phyloP scores from a whole-genome alignment of 2,888 invertebrate genomes.

The Himalopsyche tibetana region DNA sequence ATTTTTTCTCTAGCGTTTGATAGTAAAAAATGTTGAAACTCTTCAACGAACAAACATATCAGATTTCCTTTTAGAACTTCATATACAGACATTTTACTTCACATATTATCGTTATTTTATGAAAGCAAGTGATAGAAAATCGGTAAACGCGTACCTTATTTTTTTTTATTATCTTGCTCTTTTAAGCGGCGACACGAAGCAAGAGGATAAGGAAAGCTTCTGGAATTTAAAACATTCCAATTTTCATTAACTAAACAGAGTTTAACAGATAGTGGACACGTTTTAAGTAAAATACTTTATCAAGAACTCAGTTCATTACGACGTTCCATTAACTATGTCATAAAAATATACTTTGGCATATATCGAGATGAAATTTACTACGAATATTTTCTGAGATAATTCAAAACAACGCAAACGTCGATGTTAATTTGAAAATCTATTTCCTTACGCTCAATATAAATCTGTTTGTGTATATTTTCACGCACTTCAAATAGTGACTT shows the following conservation, averaged over 20 bases:
- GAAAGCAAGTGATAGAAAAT: too few relatives aligned
- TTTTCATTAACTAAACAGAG: conserved; percentile 13
- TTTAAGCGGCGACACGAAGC: neutral
- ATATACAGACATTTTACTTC: too few relatives aligned
- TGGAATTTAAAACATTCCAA: conserved; percentile 21
- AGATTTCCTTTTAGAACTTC: too few relatives aligned
- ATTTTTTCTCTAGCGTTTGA: too few relatives aligned
- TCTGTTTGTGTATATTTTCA: neutral
- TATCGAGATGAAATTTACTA: neutral
- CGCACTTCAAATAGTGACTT: too few relatives aligned
- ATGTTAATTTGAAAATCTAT: neutral
- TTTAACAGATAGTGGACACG: neutral
- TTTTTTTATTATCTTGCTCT: too few relatives aligned
- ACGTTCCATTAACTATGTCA: neutral
- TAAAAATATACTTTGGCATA: neutral
- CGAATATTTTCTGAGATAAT: neutral
- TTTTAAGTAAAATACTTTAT: neutral
- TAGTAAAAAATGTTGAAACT: too few relatives aligned
- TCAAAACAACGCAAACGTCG: neutral
- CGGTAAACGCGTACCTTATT: too few relatives aligned
- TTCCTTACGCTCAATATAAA: neutral
- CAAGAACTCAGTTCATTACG: neutral
- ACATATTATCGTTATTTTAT: too few relatives aligned
- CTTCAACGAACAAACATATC: too few relatives aligned
- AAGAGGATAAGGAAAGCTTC: neutral